Percentiles rank a stretch among this genome's conserved stretches.
Conservation (phyloP, 2,797 vertebrate species). For the Gallinago stenura region DNA sequence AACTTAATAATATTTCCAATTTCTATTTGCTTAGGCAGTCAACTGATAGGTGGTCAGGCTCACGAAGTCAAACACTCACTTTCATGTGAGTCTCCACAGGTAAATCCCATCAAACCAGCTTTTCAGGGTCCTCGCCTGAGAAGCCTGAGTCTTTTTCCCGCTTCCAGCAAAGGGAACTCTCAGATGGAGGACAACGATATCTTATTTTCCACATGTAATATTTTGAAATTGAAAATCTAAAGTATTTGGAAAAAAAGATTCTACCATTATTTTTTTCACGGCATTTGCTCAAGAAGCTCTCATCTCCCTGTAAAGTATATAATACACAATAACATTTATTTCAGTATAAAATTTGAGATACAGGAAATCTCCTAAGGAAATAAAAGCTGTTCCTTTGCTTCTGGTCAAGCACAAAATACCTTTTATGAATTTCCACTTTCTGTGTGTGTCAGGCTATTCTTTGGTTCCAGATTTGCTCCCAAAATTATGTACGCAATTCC, state of each 20-base stretch:
- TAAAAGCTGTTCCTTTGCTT: not conserved
- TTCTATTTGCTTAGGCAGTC: not conserved
- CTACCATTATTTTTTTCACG: rapidly evolving
- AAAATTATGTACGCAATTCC: not conserved
- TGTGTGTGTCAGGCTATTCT: not conserved
- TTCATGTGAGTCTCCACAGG: not conserved
- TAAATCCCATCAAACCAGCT: not conserved
- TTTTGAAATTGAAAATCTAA: not conserved
- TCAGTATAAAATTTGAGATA: not conserved
- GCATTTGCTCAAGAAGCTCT: not conserved
- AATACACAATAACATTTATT: not conserved
- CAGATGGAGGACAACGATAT: not conserved
- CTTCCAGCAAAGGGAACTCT: not conserved
- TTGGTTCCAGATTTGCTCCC: not conserved
- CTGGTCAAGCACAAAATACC: not conserved
- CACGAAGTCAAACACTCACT: not conserved
- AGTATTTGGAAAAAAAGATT: not conserved
- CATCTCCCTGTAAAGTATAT: not conserved
- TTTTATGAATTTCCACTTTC: not conserved
- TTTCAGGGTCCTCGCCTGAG: not conserved
- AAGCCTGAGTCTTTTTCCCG: not conserved
- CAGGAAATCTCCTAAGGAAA: not conserved
- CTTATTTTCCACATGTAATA: not conserved
- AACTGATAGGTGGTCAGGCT: not conserved
- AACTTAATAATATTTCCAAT: not conserved